Evolutionary conservation across 2,113 vertebrate species (phyloP), one percentile per base, ranked within the genome.

Genomic region (Lycocorax pyrrhopterus): DNA sequence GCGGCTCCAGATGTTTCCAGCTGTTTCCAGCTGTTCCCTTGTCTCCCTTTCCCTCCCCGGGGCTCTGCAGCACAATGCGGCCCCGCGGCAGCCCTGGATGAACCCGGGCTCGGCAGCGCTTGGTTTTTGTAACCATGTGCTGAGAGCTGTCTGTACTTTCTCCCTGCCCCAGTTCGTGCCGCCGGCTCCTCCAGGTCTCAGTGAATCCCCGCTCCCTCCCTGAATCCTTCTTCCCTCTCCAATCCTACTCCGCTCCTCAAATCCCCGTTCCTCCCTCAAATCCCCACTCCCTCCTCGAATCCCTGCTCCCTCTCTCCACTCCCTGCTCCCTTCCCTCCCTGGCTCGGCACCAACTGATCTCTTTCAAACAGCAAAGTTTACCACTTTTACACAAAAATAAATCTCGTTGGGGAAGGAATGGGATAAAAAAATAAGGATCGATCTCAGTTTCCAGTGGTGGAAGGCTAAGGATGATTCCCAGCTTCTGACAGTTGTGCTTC

Each of bases 21-120:
- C 74, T 62, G 84, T 33, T 71, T 67, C 93, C 88, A 10, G 89
- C 89, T 69, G 60, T 62, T 78, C 17, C 81, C 84, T 84, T 52
- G 52, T 63, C 90, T 89, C 87, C 87, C 26, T 29, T 41, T 60
- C 69, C 33, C 23, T 93, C 60, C 93, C 68, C 20, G 10, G 87
- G 95, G 90, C 92, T 89, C 64, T 13, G 56, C 77, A 72, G 89
- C 92, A 89, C 93, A 84, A 84, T 56, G 92, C 32, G 13, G 91
- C 84, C 73, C 56, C 10, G 5, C 58, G 29, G 80, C 51, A 90
- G 84, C 81, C 87, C 94, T 51, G 63, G 56, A 63, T 91, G 92
- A 96, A 95, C 84, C 81, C 92, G 8, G 20, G 12, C 74, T 91
- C 67, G 46, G 44, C 85, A 32, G 63, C 49, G 47, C 35, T 58